Base-by-base conservation (phyloP, 2,888 invertebrate species). In the Leptopilina drosophilae region DNA sequence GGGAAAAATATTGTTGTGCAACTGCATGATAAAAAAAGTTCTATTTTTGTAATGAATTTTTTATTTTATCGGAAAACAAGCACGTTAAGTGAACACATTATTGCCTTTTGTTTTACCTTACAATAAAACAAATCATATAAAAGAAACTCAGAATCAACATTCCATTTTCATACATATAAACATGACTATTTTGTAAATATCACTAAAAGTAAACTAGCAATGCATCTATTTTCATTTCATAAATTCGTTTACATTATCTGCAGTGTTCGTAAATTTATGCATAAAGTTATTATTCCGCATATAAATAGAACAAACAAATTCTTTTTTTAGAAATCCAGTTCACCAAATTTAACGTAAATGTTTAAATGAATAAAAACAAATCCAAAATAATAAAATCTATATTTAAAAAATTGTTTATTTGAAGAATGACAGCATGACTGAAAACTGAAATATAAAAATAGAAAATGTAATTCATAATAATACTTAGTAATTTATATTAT, bases 21-120 rank as follows among this genome's bases (percentile, higher is more conserved):
- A 14, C 33, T 12, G 5, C 12, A 14, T 33, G 49, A 11, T 14
- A 12, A 64, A 8, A 26, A 4, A 64, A 26, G 7, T 66, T 66
- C 46, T 67, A 20, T 67, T 67, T 67, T 67, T 14, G 46, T 0
- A 66, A 46, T 66, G 15, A 15, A 46, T 15, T 66, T 59, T 66
- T 9, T 66, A 66, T 66, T 67, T 67, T 5, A 67, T 49, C 11
- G 20, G 15, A 67, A 67, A 67, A 49, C 49, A 49, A n/a, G 42
- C 40, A 5, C 46, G n/a, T 40, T 11, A 64, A 33, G 64, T 64
- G 3, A 6, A 66, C 14, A n/a, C 40, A n/a, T 42, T 66, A 40
- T n/a, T 66, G n/a, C 15, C 49, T 46, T 67, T 20, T 49, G 67
- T 67, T 67, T 67, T 15, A 46, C 49, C 11, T 49, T 20, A 67